These are phyloP conservation scores for Eulimnadia texana DNA, from an alignment of 1,140 invertebrate species.

Conservation along the genomic window DNA sequence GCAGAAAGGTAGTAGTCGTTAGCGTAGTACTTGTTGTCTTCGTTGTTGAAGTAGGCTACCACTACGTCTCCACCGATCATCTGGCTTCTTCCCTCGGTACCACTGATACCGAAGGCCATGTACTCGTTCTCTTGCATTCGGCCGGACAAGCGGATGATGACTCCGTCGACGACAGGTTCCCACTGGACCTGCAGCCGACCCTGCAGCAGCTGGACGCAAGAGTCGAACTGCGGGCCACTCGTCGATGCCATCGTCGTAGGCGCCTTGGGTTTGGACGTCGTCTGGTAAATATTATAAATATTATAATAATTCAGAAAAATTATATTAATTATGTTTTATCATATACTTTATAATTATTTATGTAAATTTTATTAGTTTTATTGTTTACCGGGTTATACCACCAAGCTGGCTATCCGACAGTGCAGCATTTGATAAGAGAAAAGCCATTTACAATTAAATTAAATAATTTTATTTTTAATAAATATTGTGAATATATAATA, in stretches of 20 bases:
- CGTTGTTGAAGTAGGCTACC: constrained; percentile 50
- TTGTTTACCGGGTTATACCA: constrained; percentile 72
- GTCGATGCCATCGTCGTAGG: neutral
- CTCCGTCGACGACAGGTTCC: constrained; percentile 51
- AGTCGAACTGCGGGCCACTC: constrained; percentile 34
- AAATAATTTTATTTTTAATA: neutral
- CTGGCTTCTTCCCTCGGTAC: constrained; percentile 41
- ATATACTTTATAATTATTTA: constrained; percentile 3
- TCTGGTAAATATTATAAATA: neutral
- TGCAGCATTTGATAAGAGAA: neutral
- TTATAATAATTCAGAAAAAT: constrained; percentile 6
- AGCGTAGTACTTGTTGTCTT: constrained; percentile 52
- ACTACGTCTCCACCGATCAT: constrained; percentile 67
- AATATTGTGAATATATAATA: neutral
- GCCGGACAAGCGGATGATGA: constrained; percentile 58
- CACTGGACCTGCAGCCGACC: constrained; percentile 64
- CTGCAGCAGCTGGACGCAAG: constrained; percentile 63
- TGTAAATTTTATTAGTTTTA: neutral
- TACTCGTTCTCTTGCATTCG: constrained; percentile 68
- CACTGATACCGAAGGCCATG: constrained; percentile 72
- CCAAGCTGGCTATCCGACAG: constrained; percentile 51
- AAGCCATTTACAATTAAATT: neutral
- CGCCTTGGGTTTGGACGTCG: neutral
- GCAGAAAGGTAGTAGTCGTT: constrained; percentile 74
- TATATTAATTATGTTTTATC: neutral